Evolutionary conservation across 1,140 invertebrate genomes (phyloP), one percentile per base, ranked within the genome.

Genomic region (Ptiloglossa arizonensis): DNA sequence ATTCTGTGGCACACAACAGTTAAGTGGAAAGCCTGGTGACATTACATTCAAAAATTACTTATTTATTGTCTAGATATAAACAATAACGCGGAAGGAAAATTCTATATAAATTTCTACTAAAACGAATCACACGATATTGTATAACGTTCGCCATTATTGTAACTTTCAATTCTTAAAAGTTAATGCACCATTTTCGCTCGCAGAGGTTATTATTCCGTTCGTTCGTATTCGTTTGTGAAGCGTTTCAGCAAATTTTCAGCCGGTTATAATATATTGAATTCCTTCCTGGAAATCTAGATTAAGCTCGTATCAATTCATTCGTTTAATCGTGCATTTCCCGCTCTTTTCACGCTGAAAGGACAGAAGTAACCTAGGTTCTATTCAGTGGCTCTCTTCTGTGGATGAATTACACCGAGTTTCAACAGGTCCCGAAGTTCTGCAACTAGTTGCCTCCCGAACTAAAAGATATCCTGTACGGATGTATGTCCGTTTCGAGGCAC

Each of bases 341-440:
- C 46, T 41, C 60, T 73, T 73, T 64, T 27, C 72, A 24, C 5
- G 17, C 13, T 13, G 44, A 44, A 62, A 62, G 66, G 46, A 60
- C 57, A 77, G 46, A 44, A 71, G 62, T 71, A 77, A 62, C 54
- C 67, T 17, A 29, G 0, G 29, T 44, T 29, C 67, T 48, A 77
- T 77, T 73, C 69, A 79, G 22, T 17, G 24, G 35, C 22, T 35
- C 32, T 78, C 52, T 24, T 44, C 52, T 17, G 44, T 48, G 69
- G 57, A 79, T 79, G 69, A 79, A 72, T 79, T 66, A 73, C 69
- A 64, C 50, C 17, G 46, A 11, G 57, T 60, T 79, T 79, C 76
- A 79, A 79, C 76, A 79, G 76, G 76, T 72, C 38, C 69, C 50
- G 35, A 71, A 73, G 38, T 72, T 59, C 69, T 41, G 41, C 69